Evolutionary conservation across 2,888 invertebrate species (phyloP).

Genomic region (Drosophila lutescens): DNA sequence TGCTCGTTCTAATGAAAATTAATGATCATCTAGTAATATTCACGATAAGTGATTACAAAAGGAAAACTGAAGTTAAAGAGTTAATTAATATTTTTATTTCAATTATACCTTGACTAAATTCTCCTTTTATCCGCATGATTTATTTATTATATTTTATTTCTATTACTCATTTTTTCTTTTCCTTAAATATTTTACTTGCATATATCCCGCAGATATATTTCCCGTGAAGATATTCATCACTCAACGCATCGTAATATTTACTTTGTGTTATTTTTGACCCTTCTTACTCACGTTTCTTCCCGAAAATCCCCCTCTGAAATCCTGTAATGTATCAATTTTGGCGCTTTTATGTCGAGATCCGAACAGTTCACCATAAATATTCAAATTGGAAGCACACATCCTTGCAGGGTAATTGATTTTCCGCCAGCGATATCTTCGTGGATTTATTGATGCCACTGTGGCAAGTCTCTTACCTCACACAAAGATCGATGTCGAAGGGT

Average conservation of each 20-base stretch:
- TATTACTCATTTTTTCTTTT: too few species aligned
- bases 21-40: neutral
- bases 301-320: neutral
- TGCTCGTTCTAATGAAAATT: neutral
- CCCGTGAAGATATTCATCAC: neutral
- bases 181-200: neutral
- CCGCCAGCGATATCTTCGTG: constrained; percentile 56
- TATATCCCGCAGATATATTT: too few species aligned
- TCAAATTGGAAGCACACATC: constrained; percentile 41
- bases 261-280: neutral
- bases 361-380: constrained; percentile 59
- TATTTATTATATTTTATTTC: too few species aligned
- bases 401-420: constrained; percentile 54
- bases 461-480: constrained; percentile 29
- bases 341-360: constrained; percentile 66
- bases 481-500: constrained; percentile 12
- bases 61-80: too few species aligned
- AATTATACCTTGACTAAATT: too few species aligned
- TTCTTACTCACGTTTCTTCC: neutral
- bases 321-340: constrained; percentile 52
- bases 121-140: too few species aligned
- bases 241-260: too few species aligned
- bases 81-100: too few species aligned
- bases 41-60: too few species aligned
- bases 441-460: constrained; percentile 65